phyloP scores from a whole-genome alignment of 2,113 vertebrate genomes.

The Polyodon spathula region DNA sequence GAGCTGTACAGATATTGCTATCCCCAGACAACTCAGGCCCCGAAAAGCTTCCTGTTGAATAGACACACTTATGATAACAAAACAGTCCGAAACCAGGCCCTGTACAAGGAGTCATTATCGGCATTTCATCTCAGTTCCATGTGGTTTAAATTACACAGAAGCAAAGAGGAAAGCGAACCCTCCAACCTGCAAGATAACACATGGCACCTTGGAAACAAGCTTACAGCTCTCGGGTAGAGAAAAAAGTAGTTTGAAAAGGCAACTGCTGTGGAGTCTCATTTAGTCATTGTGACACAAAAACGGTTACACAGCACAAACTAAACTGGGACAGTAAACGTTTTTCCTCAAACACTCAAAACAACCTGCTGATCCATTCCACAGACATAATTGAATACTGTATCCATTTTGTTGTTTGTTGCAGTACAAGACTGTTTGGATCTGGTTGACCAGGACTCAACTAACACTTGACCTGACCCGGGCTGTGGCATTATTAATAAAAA shows the following conservation, averaged over 20 bases:
- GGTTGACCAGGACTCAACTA: no score
- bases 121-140: conserved; percentile 6
- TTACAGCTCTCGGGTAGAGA: conserved; percentile 22
- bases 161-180: conserved; percentile 17
- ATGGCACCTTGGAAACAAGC: conserved; percentile 32
- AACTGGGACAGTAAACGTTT: conserved; percentile 23
- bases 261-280: conserved; percentile 20
- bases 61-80: conserved; percentile 16
- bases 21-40: no score
- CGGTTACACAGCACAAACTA: conserved; percentile 13
- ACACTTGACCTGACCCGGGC: no score
- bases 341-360: neutral
- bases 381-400: no score
- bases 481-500: no score
- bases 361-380: neutral
- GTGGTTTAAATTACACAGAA: conserved; percentile 8
- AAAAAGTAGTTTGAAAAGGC: conserved; percentile 19
- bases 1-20: no score
- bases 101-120: neutral
- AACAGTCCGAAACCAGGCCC: conserved; percentile 1
- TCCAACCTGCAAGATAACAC: conserved; percentile 15
- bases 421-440: no score
- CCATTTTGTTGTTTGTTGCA: no score
- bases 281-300: conserved; percentile 14
- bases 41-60: no score